Percentiles rank a stretch among this genome's conserved stretches.
phyloP scores from a whole-genome alignment of 2,888 invertebrate genomes.

The Stramonita haemastoma region DNA sequence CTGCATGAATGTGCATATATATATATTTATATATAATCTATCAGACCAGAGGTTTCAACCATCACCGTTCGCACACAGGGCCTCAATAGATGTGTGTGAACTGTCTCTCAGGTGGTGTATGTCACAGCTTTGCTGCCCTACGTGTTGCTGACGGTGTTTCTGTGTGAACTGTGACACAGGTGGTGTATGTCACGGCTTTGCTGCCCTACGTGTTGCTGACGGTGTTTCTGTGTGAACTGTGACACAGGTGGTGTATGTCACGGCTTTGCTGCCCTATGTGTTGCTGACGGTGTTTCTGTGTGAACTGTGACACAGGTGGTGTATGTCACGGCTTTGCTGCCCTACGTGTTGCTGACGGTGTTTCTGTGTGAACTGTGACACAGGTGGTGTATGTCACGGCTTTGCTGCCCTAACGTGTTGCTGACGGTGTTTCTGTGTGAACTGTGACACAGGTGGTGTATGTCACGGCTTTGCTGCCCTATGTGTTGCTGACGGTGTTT shows the following conservation, averaged over 20 bases:
- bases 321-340: slow-evolving; percentile 53
- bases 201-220: slow-evolving; percentile 54
- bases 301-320: slow-evolving; percentile 48
- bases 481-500: slow-evolving; percentile 56
- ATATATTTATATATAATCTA: no score
- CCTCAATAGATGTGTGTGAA: no score
- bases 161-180: no score
- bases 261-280: slow-evolving; percentile 51
- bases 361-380: slow-evolving; percentile 48
- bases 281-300: slow-evolving; percentile 57
- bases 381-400: slow-evolving; percentile 55
- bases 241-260: slow-evolving; percentile 46
- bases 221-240: slow-evolving; percentile 52
- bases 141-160: slow-evolving; percentile 56
- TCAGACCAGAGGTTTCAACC: no score
- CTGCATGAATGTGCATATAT: no score
- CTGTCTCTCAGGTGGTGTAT: slow-evolving; percentile 23
- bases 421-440: slow-evolving; percentile 55
- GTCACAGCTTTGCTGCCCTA: slow-evolving; percentile 54
- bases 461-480: slow-evolving; percentile 53
- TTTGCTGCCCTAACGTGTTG: slow-evolving; percentile 51
- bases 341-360: slow-evolving; percentile 54
- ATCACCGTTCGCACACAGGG: no score
- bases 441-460: slow-evolving; percentile 50
- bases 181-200: slow-evolving; percentile 52